Base-by-base conservation (phyloP, 2,888 invertebrate genomes). In the Plebejus argus region DNA sequence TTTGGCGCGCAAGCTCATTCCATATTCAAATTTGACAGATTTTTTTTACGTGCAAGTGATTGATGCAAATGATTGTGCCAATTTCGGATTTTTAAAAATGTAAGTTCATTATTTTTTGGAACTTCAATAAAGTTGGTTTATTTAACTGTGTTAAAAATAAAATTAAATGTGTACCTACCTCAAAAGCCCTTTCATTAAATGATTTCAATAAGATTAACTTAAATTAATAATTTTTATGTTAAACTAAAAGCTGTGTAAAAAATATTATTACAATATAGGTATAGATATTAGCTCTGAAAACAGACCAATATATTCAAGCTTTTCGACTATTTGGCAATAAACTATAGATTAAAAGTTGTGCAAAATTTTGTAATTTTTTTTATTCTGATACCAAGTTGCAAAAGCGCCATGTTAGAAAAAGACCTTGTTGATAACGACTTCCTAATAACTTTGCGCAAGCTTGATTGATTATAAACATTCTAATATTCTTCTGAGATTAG, bases 1-100 rank as follows among this genome's bases (percentile, higher is more conserved):
- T 39, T 77, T 72, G 77, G 77, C 77, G 77, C 77, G 77, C 72
- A 77, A 77, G 39, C 39, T 77, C 33, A 33, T 66, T 66, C 66
- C 20, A 66, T 66, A 28, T 66, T 66, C 28, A 28, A 66, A 66
- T 66, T 66, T 66, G 66, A 66, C 66, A 66, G 5, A 15, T 28
- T 15, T 28, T 66, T 66, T 66, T 66, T 66, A 66, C 28, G 66
- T 33, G 28, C 66, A 2, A 66, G 66, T 28, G 66, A 33, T 28
- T 33, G 7, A 8, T 71, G 35, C 39, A 71, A 71, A 39, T 71
- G 39, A n/a, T 71, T 39, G 71, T 71, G 71, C n/a, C 1, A 20
- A 20, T 39, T 18, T 39, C 10, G 71, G 20, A 71, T 39, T 71
- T 71, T n/a, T 39, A 71, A 39, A 71, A 23, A 66, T 15, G 66